These are phyloP conservation scores for Blastobasis lacticolella DNA, from an alignment of 2,888 invertebrate species.

Conservation along the genomic window DNA sequence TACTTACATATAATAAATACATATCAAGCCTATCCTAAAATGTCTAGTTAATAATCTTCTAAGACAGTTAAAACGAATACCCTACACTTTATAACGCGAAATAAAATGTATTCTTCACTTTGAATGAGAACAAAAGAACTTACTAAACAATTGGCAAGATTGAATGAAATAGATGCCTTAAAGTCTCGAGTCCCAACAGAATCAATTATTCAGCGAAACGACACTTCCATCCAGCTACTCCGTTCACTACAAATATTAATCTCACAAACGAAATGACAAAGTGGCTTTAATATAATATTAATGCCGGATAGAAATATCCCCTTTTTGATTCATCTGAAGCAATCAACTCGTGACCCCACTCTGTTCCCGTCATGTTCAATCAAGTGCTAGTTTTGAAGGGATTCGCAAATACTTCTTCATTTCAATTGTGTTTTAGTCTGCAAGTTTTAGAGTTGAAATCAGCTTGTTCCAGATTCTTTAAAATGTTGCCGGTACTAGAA, in stretches of 20 bases:
- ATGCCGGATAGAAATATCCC: constrained; percentile 28
- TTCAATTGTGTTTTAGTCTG: background rate
- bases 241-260: background rate
- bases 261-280: constrained; percentile 2
- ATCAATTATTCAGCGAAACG: background rate
- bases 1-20: too few relatives aligned
- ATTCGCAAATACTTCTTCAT: background rate
- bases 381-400: constrained; percentile 26
- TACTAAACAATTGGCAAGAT: too few relatives aligned
- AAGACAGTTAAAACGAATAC: too few relatives aligned
- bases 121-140: too few relatives aligned
- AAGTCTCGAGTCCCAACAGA: background rate
- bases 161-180: background rate
- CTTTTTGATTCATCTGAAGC: constrained; percentile 30
- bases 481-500: too few relatives aligned
- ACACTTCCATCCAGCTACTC: background rate
- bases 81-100: too few relatives aligned
- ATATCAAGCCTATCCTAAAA: too few relatives aligned
- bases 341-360: constrained; percentile 42
- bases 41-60: too few relatives aligned
- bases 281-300: constrained; percentile 23
- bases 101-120: too few relatives aligned
- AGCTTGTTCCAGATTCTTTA: background rate
- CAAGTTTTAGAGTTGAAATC: background rate
- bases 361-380: constrained; percentile 49